These are phyloP conservation scores for Labroides dimidiatus DNA, from an alignment of 2,797 vertebrate genomes.

Conservation along the genomic window DNA sequence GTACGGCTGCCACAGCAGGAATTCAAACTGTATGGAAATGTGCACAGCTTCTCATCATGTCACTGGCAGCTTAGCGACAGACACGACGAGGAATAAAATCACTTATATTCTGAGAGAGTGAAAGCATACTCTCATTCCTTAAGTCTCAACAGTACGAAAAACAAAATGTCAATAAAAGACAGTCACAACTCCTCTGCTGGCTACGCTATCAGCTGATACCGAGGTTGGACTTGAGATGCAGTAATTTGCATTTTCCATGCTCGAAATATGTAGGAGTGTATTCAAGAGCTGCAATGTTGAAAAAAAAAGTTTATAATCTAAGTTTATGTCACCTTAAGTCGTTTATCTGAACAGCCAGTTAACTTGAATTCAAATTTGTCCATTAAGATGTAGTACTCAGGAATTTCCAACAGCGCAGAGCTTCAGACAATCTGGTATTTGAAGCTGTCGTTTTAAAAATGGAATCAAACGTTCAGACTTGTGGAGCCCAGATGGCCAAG, in stretches of 20 bases:
- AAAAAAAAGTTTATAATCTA: neutral
- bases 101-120: slow-evolving; percentile 20
- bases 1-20: slow-evolving; percentile 2
- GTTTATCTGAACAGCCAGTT: too few relatives aligned
- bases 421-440: too few relatives aligned
- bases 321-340: neutral
- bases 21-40: slow-evolving; percentile 30
- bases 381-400: too few relatives aligned
- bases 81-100: slow-evolving; percentile 16
- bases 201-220: neutral
- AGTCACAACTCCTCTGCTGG: neutral
- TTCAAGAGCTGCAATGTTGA: slow-evolving; percentile 4
- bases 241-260: slow-evolving; percentile 10
- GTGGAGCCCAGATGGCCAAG: too few relatives aligned
- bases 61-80: slow-evolving; percentile 11
- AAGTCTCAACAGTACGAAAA: neutral
- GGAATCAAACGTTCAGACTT: too few relatives aligned
- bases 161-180: slow-evolving; percentile 9
- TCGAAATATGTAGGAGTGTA: neutral
- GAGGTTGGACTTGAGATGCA: neutral
- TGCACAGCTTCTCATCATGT: slow-evolving; percentile 33
- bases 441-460: too few relatives aligned
- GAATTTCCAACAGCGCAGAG: too few relatives aligned
- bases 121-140: neutral
- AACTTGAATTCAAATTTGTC: too few relatives aligned